Conservation (phyloP, 2,888 invertebrate genomes). For the Drosophila neonasuta region DNA sequence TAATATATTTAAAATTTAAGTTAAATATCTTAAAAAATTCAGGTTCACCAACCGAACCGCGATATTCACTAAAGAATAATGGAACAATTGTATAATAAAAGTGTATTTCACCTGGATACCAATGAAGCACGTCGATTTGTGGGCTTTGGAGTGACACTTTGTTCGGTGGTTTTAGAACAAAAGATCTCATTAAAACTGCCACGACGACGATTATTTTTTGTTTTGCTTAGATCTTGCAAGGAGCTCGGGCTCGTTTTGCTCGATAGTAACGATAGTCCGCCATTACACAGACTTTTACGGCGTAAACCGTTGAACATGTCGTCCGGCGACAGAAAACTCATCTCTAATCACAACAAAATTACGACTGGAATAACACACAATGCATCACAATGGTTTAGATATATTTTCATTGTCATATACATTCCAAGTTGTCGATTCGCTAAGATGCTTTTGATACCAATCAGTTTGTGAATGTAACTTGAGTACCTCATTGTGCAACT, state of each 20-base stretch:
- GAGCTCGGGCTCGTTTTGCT: conserved; percentile 52
- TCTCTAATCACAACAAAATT: conserved; percentile 26
- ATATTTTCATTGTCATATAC: conserved; percentile 29
- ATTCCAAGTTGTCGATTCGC: conserved; percentile 8
- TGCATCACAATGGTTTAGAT: conserved; percentile 10
- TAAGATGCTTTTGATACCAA: conserved; percentile 14
- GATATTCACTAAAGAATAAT: background rate
- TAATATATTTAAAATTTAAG: background rate
- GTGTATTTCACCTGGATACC: conserved; percentile 81
- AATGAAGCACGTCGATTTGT: conserved; percentile 82
- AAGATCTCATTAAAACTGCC: conserved; percentile 79
- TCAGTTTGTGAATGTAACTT: conserved; percentile 21
- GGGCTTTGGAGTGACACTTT: conserved; percentile 24
- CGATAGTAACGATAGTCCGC: conserved; percentile 69
- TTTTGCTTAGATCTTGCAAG: conserved; percentile 67
- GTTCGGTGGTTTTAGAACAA: conserved; percentile 21
- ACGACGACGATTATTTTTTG: conserved; percentile 78
- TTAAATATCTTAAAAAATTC: background rate
- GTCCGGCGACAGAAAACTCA: conserved; percentile 80
- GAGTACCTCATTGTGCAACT: conserved; percentile 25
- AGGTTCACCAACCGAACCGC: conserved; percentile 2
- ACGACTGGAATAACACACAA: conserved; percentile 4
- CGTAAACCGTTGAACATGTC: conserved; percentile 78
- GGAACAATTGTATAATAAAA: background rate
- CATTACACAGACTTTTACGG: conserved; percentile 80